Conservation (phyloP, 2,797 vertebrate genomes). For the Enteromius mattozi region DNA sequence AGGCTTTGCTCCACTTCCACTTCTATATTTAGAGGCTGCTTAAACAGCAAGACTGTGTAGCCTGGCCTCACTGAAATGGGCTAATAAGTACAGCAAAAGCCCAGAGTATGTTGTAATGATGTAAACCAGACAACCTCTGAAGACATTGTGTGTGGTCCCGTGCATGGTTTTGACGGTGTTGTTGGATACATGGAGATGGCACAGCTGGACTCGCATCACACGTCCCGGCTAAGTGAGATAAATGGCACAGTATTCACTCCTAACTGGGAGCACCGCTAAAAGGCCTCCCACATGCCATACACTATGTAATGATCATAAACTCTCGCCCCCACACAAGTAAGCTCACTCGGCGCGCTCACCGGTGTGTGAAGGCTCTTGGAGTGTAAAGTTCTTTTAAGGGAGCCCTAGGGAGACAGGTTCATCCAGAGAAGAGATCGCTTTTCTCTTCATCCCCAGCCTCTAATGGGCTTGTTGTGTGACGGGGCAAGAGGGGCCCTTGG, state of each 20-base stretch:
- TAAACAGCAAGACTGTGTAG: constrained; percentile 60
- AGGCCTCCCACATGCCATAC: constrained; percentile 40
- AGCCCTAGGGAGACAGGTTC: constrained; percentile 49
- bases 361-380: constrained; percentile 64
- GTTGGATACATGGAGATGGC: constrained; percentile 17
- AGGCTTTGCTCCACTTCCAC: constrained; percentile 69
- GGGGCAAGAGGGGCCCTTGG: constrained; percentile 52
- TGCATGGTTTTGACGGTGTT: constrained; percentile 10
- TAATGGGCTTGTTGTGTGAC: constrained; percentile 61
- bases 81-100: constrained; percentile 53
- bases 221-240: constrained; percentile 54
- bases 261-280: constrained; percentile 42
- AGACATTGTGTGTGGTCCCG: constrained; percentile 4
- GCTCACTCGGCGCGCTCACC: constrained; percentile 50
- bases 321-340: background rate
- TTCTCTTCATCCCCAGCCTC: constrained; percentile 27
- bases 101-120: constrained; percentile 7
- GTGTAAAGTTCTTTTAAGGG: constrained; percentile 64
- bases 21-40: constrained; percentile 60
- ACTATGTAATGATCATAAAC: constrained; percentile 45
- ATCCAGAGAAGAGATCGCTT: constrained; percentile 52
- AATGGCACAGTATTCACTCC: constrained; percentile 46
- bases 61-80: constrained; percentile 55
- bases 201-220: constrained; percentile 37
- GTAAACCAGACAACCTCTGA: constrained; percentile 10